phyloP scores from a whole-genome alignment of 2,797 vertebrate species.

The Alectoris magna region DNA sequence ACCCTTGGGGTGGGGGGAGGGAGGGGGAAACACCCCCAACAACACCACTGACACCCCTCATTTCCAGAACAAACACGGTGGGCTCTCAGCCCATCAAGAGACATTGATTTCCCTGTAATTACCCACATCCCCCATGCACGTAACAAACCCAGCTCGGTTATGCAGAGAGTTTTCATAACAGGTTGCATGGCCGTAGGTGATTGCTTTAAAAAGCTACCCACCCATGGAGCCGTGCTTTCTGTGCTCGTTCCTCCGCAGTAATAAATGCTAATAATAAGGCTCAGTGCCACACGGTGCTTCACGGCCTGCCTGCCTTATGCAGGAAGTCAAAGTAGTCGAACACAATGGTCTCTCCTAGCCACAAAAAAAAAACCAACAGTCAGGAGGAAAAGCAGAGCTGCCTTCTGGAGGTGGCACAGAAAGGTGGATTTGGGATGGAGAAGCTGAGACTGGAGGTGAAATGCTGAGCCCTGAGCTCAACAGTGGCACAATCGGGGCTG shows the following conservation, averaged over 20 bases:
- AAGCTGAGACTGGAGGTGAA: not conserved
- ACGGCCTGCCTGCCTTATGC: conserved; percentile 1
- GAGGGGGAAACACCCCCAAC: not conserved
- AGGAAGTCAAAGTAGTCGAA: not conserved
- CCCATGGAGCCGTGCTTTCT: conserved; percentile 12
- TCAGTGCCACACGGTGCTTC: conserved; percentile 1
- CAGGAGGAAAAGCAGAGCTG: not conserved
- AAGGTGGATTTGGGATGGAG: not conserved
- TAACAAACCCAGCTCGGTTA: not conserved
- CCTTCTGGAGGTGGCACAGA: not conserved
- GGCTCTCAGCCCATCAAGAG: not conserved
- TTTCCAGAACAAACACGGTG: not conserved
- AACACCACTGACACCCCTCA: fast-evolving
- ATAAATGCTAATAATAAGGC: conserved; percentile 23
- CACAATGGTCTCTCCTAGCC: not conserved
- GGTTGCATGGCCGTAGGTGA: conserved; percentile 54
- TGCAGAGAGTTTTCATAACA: conserved; percentile 35
- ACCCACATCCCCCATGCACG: not conserved
- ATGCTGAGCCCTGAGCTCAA: not conserved
- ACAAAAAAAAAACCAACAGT: not conserved
- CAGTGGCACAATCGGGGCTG: not conserved
- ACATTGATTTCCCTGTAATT: not conserved
- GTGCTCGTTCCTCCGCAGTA: conserved; percentile 7
- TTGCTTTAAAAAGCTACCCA: conserved; percentile 56
- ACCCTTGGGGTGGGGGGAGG: not conserved